Base-by-base conservation (phyloP, 1,140 invertebrate genomes). In the Lepidurus couesii region DNA sequence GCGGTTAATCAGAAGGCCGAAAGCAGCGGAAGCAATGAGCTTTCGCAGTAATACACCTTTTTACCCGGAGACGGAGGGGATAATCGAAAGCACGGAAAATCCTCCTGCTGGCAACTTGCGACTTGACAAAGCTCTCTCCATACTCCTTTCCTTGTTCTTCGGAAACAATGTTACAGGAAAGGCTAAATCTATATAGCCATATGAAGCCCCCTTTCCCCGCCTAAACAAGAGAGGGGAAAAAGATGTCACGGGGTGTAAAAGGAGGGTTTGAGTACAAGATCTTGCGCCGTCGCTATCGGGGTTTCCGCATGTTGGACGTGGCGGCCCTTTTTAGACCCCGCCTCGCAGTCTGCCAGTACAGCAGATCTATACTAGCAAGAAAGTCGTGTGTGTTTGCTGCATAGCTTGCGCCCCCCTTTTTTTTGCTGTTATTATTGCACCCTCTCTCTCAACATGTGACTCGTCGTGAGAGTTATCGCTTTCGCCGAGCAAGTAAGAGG, bases 341-440 rank as follows among this genome's bases (percentile, higher is more conserved):
- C 53, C 53, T 65, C 53, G 53, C 8, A 65, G 53, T 65, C 53
- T 65, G 53, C 53, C 53, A 65, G 53, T 65, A 65, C 53, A 65
- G 21, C 53, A 9, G 53, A 65, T 65, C 53, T 65, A 65, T 65
- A 65, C 53, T 13, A 65, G 53, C 21, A 13, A 65, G 53, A 13
- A 8, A 65, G 53, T 65, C 53, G 53, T 65, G 53, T 65, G 16
- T 65, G 53, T 21, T 65, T 13, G 53, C 53, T 65, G 34, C 34
- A 34, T 65, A 21, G 53, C 53, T 65, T 65, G 16, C 21, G 16
- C 53, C 53, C 7, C 21, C 53, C 21, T 65, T 65, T 65, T 65
- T n/a, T 13, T 65, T 0, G 8, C 53, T 65, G 16, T 21, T n/a
- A n/a, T 65, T 65, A 65, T 65, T 9, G 13, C 53, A 21, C 53